Percentiles rank a stretch among this genome's conserved stretches.
phyloP scores from a whole-genome alignment of 2,888 invertebrate species.

The Drosophila cracens region DNA sequence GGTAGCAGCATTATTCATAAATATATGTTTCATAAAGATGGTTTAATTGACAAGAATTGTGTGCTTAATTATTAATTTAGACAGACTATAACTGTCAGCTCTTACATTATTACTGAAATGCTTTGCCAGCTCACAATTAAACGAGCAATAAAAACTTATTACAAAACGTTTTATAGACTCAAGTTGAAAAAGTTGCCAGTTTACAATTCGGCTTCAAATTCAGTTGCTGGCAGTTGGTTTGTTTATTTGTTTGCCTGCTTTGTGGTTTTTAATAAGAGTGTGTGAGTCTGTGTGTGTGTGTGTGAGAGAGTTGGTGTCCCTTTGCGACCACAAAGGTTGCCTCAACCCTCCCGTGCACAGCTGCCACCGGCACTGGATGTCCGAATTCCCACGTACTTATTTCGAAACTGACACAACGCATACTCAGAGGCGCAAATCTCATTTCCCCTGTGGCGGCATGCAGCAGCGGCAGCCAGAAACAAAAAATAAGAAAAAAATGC shows the following conservation, averaged over 20 bases:
- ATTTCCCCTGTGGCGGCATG: constrained; percentile 70
- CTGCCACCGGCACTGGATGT: constrained; percentile 42
- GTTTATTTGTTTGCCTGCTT: constrained; percentile 45
- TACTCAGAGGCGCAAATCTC: constrained; percentile 72
- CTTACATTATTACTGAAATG: constrained; percentile 17
- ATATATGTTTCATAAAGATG: neutral
- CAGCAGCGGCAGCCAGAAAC: constrained; percentile 24
- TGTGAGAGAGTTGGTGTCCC: constrained; percentile 38
- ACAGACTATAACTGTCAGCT: neutral
- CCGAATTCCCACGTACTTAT: constrained; percentile 62
- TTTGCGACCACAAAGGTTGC: constrained; percentile 56
- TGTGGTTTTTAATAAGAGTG: constrained; percentile 27
- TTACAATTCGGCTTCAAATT: constrained; percentile 33
- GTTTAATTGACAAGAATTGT: neutral
- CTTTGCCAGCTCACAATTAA: constrained; percentile 38
- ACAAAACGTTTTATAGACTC: constrained; percentile 27
- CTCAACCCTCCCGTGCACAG: neutral
- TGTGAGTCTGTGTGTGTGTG: constrained; percentile 4
- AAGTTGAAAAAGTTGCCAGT: constrained; percentile 21
- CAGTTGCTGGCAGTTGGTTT: constrained; percentile 22
- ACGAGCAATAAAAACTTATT: constrained; percentile 29
- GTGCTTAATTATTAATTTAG: constrained; percentile 6
- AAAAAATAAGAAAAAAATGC: constrained; percentile 11
- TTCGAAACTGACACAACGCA: constrained; percentile 72
- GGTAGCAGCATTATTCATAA: neutral